Percentiles rank a stretch among this genome's conserved stretches.
Conservation (phyloP, 2,797 vertebrate species). For the Gastrophryne carolinensis region DNA sequence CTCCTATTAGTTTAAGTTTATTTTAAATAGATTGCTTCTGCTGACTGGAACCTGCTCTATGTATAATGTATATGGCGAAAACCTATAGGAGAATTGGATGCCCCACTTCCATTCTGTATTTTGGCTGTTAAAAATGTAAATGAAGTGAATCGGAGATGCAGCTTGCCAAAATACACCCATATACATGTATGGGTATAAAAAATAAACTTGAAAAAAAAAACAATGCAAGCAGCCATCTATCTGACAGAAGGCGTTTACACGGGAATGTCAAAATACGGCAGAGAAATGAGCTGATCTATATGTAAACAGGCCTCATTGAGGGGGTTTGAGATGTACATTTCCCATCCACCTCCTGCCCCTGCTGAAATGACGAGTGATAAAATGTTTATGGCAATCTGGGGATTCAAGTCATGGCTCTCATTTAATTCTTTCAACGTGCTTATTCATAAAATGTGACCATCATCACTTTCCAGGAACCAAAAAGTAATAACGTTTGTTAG, state of each 20-base stretch:
- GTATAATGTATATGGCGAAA: too few species aligned
- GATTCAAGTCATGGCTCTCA: background rate
- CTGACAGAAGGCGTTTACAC: slow-evolving; percentile 49
- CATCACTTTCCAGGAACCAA: background rate
- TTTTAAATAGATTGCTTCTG: too few species aligned
- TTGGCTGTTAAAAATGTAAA: slow-evolving; percentile 20
- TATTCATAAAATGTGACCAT: background rate
- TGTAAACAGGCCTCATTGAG: slow-evolving; percentile 42
- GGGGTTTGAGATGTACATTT: slow-evolving; percentile 34
- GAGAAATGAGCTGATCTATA: slow-evolving; percentile 47
- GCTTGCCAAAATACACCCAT: slow-evolving; percentile 20
- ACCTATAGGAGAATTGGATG: background rate
- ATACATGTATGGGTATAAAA: background rate
- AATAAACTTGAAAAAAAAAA: slow-evolving; percentile 34
- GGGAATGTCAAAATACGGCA: slow-evolving; percentile 48
- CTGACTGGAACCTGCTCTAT: too few species aligned
- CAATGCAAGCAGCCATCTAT: slow-evolving; percentile 48
- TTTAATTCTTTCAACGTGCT: slow-evolving; percentile 13
- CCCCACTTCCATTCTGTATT: background rate
- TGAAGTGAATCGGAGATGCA: background rate
- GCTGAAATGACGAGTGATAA: slow-evolving; percentile 31
- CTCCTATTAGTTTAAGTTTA: too few species aligned
- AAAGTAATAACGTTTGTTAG: background rate
- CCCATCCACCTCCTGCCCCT: slow-evolving; percentile 34
- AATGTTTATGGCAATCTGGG: slow-evolving; percentile 36